Evolutionary conservation across 2,797 vertebrate species (phyloP), one percentile per base, ranked within the genome.

Genomic region (Cirrhinus mrigala): DNA sequence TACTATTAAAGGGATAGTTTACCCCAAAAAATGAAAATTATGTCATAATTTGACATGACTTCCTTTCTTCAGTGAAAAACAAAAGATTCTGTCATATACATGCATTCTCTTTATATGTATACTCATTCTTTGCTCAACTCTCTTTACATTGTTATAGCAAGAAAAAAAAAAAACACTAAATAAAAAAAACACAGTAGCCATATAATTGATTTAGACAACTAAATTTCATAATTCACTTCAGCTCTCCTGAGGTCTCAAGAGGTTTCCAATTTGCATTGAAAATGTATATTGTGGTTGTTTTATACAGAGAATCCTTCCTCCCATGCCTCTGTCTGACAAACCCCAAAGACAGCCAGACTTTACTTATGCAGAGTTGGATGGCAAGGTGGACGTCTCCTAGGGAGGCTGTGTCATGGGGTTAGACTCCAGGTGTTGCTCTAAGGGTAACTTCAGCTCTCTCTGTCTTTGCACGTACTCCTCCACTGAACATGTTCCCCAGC

Each of bases 371-470:
- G 33, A 84, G 33, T 58, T 11, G n/a, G 62, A 77, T 69, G 48
- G 16, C 74, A 77, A 50, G 48, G 16, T 56, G 74, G 81, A 87
- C 79, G 83, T 83, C 88, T 81, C 81, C 50, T 40, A 46, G 70
- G 54, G 80, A 74, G 80, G n/a, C 3, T 48, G 62, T 81, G 83
- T 87, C 77, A 68, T 80, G 84, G 70, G 81, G 81, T 86, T 74
- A 85, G 89, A 89, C 90, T 92, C 91, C 92, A 93, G 91, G 89
- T 92, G 89, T 88, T 91, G 89, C 87, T 92, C 90, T 83, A 80
- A 91, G 90, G 90, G 91, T 75, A 86, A 88, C 85, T 88, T 85
- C 77, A 90, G 87, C 40, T 48, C 56, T 46, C 46, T 87, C 62
- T 91, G 91, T 90, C 91, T 14, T 20, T 74, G 64, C 75, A 83